Evolutionary conservation across 2,797 vertebrate genomes (phyloP), one percentile per base, ranked within the genome.

Genomic region (Trachops cirrhosus): DNA sequence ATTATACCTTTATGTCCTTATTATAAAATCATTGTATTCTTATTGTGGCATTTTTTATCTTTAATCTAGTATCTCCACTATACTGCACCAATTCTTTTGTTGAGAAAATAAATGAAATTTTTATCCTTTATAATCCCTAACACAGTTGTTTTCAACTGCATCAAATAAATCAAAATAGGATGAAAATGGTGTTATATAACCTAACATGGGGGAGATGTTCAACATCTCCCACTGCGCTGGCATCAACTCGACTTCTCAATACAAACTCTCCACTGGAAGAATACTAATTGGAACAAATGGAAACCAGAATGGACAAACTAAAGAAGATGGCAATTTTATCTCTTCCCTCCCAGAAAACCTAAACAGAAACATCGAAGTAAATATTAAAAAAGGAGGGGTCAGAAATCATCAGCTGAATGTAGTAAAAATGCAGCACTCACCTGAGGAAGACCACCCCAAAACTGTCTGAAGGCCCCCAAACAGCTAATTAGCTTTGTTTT

Each of bases 401-500:
- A 21, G 75, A 93, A 92, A 32, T 32, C 24, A 37, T 46, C 21
- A 59, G 21, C 2, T 48, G 26, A 62, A 26, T 52, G 4, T 37
- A 90, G 0, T 0, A 67, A 95, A 95, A 29, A 39, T 64, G 94
- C 7, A 96, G 89, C 11, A 34, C 95, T 98, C 92, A 99, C 99
- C 99, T 99, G 99, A 80, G 99, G 99, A 84, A 99, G 99, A 19
- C 99, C 99, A 97, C 98, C 98, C 99, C 99, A 99, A 97, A 99
- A 99, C 70, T 99, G 99, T 77, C 99, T 99, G 97, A 99, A 99
- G 77, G 99, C 99, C 34, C 99, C 99, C 44, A 99, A 98, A 98
- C 99, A 99, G 97, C 99, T 99, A 97, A 99, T 98, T 32, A 99
- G 98, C 97, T 99, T 99, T 39, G 99, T 99, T 98, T 99, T 99